Evolutionary conservation across 2,888 invertebrate genomes (phyloP).

Genomic region (Cecidostiba fungosa): DNA sequence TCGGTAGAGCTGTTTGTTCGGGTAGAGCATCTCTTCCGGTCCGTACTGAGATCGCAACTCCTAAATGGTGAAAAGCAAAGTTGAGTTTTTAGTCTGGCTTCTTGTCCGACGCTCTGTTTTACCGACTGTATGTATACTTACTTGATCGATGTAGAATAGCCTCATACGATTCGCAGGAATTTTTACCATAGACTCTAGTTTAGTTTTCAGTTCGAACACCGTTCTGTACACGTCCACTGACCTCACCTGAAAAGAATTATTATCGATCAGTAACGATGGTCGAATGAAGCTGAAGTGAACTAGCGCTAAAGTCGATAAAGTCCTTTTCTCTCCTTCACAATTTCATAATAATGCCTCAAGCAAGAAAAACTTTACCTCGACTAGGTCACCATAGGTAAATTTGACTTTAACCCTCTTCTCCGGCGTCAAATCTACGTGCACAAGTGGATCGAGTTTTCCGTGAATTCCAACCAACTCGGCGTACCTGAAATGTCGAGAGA

Average conservation of each 20-base stretch:
- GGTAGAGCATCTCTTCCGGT: constrained; percentile 94
- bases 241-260: constrained; percentile 73
- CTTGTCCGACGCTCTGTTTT: neutral
- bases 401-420: constrained; percentile 93
- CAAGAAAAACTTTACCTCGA: constrained; percentile 82
- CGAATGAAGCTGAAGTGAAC: neutral
- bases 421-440: constrained; percentile 92
- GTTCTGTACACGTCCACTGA: constrained; percentile 83
- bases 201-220: constrained; percentile 90
- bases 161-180: constrained; percentile 93
- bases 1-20: constrained; percentile 93
- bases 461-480: constrained; percentile 91
- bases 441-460: constrained; percentile 94
- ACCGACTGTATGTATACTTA: constrained; percentile 63
- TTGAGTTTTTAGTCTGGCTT: neutral
- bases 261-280: neutral
- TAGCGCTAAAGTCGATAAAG: constrained; percentile 10
- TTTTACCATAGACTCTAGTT: constrained; percentile 90
- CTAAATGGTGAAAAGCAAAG: constrained; percentile 64
- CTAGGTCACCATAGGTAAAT: constrained; percentile 89
- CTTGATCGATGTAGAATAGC: constrained; percentile 94
- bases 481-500: constrained; percentile 82
- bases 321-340: neutral
- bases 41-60: constrained; percentile 83
- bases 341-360: neutral